Evolutionary conservation across 2,888 invertebrate species (phyloP), one percentile per base, ranked within the genome.

Genomic region (Leptodirus hochenwartii): DNA sequence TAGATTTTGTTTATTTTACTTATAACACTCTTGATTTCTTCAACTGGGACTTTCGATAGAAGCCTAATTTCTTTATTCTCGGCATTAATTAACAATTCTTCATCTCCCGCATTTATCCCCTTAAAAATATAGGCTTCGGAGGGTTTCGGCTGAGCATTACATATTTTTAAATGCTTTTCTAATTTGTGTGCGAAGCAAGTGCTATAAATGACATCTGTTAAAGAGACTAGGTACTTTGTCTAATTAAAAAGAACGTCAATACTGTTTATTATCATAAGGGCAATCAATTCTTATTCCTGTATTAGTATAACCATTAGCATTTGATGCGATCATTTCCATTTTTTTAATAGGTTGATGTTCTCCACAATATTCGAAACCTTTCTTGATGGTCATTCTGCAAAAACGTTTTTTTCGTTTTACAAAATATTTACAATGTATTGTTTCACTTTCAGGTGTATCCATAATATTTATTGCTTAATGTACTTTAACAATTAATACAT

Each of bases 261-360:
- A 76, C 68, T 81, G 80, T 45, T 71, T 74, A 2, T 65, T 59
- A 51, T 80, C 79, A 37, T 79, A 55, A 2, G 80, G 80, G 41
- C 80, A 81, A 13, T 65, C 60, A 35, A 80, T 62, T 31, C 80
- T 59, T 22, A 51, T 46, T 42, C 59, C 51, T 30, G 38, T 6
- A 37, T 37, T 38, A 4, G 37, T 38, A 14, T 41, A 41, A 14
- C 34, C 36, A 6, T 27, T 29, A 3, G 39, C 30, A 9, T 27
- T 34, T 2, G 33, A 26, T 5, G 26, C 23, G 2, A n/a, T n/a
- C n/a, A n/a, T n/a, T n/a, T n/a, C n/a, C n/a, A n/a, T n/a, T n/a
- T 24, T 16, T 27, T 36, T 32, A 20, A 43, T 37, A 2, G 51
- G 63, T 36, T 64, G 59, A 47, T 78, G 81, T 46, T 80, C 80